These are phyloP conservation scores for Rhombomys opimus DNA, from an alignment of 2,113 vertebrate species.

Conservation along the genomic window DNA sequence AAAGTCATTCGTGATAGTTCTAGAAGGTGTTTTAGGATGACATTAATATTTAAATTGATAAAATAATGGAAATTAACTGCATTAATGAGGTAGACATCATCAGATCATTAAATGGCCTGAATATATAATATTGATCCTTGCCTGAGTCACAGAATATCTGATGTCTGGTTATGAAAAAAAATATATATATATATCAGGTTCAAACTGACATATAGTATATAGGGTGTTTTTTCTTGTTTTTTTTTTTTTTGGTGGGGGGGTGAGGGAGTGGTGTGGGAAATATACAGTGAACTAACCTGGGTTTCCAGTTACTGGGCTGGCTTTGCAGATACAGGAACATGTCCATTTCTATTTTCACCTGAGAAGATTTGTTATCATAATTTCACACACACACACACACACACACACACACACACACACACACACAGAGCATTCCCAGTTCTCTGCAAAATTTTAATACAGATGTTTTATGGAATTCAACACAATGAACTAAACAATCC, in stretches of 20 bases:
- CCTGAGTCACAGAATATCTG: background rate
- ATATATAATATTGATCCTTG: background rate
- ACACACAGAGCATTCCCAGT: background rate
- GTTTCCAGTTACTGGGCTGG: background rate
- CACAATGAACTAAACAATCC: background rate
- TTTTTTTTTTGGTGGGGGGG: too few species aligned
- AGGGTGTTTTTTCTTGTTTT: too few species aligned
- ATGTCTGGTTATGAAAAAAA: background rate
- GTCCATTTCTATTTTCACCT: background rate
- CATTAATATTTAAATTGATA: background rate
- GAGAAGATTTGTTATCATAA: background rate
- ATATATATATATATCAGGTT: background rate
- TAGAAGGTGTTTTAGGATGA: background rate
- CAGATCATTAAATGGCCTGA: background rate
- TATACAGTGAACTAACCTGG: background rate
- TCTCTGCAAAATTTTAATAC: background rate
- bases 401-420: background rate
- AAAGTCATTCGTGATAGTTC: background rate
- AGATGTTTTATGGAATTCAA: background rate
- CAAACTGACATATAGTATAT: background rate
- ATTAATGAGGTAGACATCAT: background rate
- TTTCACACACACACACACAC: background rate
- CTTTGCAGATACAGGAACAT: background rate
- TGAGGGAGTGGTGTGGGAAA: too few species aligned
- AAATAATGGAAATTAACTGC: background rate